A percentile compares a stretch with the other conserved stretches of the same genome.
Conservation (phyloP, 2,888 invertebrate genomes). For the Sussaba pulchella region DNA sequence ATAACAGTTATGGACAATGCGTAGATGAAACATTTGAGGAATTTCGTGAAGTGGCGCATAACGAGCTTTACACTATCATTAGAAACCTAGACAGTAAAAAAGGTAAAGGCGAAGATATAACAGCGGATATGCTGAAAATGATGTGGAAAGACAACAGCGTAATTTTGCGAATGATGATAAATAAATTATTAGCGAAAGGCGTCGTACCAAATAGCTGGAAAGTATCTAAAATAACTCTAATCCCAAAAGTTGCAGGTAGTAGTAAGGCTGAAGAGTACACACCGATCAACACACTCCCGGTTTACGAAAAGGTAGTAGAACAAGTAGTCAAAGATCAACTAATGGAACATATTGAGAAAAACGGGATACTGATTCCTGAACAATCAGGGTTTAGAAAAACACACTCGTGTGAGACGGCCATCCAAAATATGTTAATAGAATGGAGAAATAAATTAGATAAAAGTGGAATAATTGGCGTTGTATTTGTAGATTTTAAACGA, state of each 20-base stretch:
- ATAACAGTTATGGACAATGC: neutral
- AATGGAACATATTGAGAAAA: too few relatives aligned
- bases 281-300: constrained; percentile 53
- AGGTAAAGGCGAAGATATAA: neutral
- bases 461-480: constrained; percentile 42
- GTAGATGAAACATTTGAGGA: constrained; percentile 4
- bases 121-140: too few relatives aligned
- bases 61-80: constrained; percentile 1
- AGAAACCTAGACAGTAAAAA: neutral
- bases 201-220: constrained; percentile 46
- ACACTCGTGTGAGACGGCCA: constrained; percentile 49
- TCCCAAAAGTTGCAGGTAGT: constrained; percentile 44
- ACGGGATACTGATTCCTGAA: neutral
- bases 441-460: constrained; percentile 39
- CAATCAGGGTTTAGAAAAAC: constrained; percentile 42
- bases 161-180: constrained; percentile 15
- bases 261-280: constrained; percentile 41
- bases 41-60: neutral
- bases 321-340: constrained; percentile 13
- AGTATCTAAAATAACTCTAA: constrained; percentile 49
- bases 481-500: constrained; percentile 53
- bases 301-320: constrained; percentile 53
- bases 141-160: too few relatives aligned
- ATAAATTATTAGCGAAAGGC: constrained; percentile 21
- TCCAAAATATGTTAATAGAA: constrained; percentile 38